Percentiles rank a stretch among this genome's conserved stretches.
Conservation (phyloP, 2,113 vertebrate genomes). For the Cercocebus atys region DNA sequence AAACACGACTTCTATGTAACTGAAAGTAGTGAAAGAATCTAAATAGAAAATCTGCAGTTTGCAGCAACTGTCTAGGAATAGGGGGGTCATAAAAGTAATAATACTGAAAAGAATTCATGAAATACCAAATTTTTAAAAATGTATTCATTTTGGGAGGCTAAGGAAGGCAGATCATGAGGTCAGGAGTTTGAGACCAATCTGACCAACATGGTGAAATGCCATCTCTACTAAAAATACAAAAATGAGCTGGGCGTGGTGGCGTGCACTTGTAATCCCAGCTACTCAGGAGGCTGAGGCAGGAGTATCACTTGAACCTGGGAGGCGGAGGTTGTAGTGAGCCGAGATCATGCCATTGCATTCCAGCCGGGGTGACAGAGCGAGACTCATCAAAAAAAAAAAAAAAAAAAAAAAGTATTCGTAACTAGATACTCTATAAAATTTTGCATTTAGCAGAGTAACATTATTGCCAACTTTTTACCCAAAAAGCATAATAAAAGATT, state of each 20-base stretch:
- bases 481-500: constrained; percentile 7
- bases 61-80: background rate
- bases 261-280: background rate
- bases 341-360: background rate
- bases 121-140: background rate
- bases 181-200: background rate
- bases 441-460: constrained; percentile 9
- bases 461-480: background rate
- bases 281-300: background rate
- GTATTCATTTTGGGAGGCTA: background rate
- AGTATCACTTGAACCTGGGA: background rate
- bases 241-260: background rate
- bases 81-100: constrained; percentile 13
- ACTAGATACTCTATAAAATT: background rate
- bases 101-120: constrained; percentile 22
- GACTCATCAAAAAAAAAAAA: too few species aligned
- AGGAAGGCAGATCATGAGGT: background rate
- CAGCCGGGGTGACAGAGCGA: background rate
- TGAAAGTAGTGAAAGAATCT: constrained; percentile 13
- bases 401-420: too few species aligned
- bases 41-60: constrained; percentile 33
- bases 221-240: background rate
- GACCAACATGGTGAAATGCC: background rate
- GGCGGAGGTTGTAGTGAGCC: background rate
- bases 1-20: background rate